These are phyloP conservation scores for Triplophysa siluroides DNA, from an alignment of 2,113 vertebrate genomes.

Conservation along the genomic window DNA sequence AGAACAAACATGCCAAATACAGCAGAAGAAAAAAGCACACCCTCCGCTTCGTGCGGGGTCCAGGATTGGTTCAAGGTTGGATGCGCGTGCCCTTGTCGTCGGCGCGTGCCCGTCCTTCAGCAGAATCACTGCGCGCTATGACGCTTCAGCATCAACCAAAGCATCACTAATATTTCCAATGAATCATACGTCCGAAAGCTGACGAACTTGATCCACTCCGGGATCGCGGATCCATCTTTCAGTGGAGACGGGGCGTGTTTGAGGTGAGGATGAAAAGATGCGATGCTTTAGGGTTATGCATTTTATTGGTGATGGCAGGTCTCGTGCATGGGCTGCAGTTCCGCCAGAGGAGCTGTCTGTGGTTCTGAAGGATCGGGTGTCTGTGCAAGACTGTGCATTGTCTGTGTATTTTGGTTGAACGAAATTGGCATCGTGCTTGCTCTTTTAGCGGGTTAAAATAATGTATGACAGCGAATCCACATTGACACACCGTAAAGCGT, in stretches of 20 bases:
- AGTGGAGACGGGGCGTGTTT: conserved; percentile 27
- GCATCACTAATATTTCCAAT: conserved; percentile 38
- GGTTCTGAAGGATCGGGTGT: conserved; percentile 24
- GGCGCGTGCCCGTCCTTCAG: conserved; percentile 51
- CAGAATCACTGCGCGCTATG: conserved; percentile 39
- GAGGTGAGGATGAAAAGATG: conserved; percentile 28
- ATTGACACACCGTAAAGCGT: background rate
- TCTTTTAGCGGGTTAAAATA: background rate
- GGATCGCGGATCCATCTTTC: conserved; percentile 19
- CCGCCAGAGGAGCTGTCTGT: conserved; percentile 35
- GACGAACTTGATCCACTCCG: conserved; percentile 36
- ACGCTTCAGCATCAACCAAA: conserved; percentile 39
- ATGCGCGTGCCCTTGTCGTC: conserved; percentile 46
- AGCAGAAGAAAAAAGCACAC: background rate
- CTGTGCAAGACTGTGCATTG: conserved; percentile 26
- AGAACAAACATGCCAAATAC: background rate
- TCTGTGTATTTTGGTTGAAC: background rate
- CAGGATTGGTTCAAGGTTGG: conserved; percentile 39
- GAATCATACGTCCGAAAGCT: conserved; percentile 47
- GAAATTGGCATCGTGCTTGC: background rate
- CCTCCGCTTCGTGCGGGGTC: background rate
- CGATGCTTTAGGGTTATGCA: background rate
- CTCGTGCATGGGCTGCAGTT: conserved; percentile 37
- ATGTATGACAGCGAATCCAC: conserved; percentile 2
- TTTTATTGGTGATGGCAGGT: conserved; percentile 23